Evolutionary conservation across 2,113 vertebrate species (phyloP).

Genomic region (Arvicanthis niloticus): DNA sequence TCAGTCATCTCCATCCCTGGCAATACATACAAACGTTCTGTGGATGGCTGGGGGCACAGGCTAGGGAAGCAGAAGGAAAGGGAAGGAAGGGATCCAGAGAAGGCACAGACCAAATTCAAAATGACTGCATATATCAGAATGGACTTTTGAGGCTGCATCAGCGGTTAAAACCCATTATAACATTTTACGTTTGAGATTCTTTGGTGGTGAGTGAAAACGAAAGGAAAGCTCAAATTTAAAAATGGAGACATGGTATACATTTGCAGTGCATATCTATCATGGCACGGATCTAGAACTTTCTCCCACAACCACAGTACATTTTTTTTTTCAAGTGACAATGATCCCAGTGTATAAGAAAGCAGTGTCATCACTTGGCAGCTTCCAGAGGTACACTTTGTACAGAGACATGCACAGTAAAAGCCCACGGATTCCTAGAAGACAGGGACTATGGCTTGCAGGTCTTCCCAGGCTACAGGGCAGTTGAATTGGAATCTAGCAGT

Average conservation of each 20-base stretch:
- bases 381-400: neutral
- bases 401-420: neutral
- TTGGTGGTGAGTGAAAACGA: constrained; percentile 59
- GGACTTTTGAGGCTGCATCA: neutral
- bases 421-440: neutral
- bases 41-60: neutral
- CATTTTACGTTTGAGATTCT: constrained; percentile 41
- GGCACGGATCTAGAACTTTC: constrained; percentile 46
- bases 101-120: constrained; percentile 66
- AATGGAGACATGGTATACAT: neutral
- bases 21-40: neutral
- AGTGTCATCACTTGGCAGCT: neutral
- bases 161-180: constrained; percentile 40
- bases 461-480: neutral
- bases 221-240: neutral
- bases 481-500: neutral
- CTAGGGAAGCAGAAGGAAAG: neutral
- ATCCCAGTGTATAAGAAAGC: constrained; percentile 52
- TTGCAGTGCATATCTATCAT: constrained; percentile 28
- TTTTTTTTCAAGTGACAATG: constrained; percentile 23
- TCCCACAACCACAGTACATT: neutral
- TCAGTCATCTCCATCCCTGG: neutral
- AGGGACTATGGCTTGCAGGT: neutral
- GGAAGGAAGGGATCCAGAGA: neutral
- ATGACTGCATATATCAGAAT: neutral